Conservation (phyloP, 2,113 vertebrate species). For the Scatophagus argus region DNA sequence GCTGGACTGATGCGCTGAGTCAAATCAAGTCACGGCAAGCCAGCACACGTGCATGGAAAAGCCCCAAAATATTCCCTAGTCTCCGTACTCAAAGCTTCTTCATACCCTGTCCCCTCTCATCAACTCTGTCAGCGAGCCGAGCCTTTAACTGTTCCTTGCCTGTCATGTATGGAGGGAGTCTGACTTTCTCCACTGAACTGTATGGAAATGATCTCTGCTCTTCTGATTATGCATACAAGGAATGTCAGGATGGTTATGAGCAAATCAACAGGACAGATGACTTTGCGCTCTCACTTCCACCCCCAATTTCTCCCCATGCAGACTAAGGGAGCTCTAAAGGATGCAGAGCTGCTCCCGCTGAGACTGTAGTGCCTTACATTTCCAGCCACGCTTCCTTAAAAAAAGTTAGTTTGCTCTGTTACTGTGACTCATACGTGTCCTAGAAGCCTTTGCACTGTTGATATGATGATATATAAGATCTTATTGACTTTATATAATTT, state of each 20-base stretch:
- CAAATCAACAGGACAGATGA: not conserved
- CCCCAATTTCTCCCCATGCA: slow-evolving; percentile 14
- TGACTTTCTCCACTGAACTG: not conserved
- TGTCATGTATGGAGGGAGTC: not conserved
- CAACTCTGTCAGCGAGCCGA: slow-evolving; percentile 10
- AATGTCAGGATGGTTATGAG: slow-evolving; percentile 25
- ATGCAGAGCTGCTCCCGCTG: slow-evolving; percentile 40
- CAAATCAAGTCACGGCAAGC: too few species aligned
- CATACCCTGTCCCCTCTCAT: slow-evolving; percentile 30
- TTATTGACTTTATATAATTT: not conserved
- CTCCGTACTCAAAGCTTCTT: slow-evolving; percentile 27
- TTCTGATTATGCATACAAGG: slow-evolving; percentile 32
- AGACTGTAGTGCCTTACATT: slow-evolving; percentile 84
- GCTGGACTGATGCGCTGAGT: too few species aligned
- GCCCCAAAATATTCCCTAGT: slow-evolving; percentile 1
- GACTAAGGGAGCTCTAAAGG: slow-evolving; percentile 21
- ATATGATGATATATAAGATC: slow-evolving; percentile 15
- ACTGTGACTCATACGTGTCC: slow-evolving; percentile 40
- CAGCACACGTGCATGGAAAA: too few species aligned
- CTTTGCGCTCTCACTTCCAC: slow-evolving; percentile 7
- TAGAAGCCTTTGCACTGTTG: slow-evolving; percentile 63
- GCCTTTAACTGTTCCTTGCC: slow-evolving; percentile 12
- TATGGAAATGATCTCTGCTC: slow-evolving; percentile 2
- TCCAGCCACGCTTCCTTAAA: slow-evolving; percentile 67
- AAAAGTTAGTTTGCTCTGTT: slow-evolving; percentile 53